Evolutionary conservation across 2,113 vertebrate genomes (phyloP).

Genomic region (Seriola rivoliana): DNA sequence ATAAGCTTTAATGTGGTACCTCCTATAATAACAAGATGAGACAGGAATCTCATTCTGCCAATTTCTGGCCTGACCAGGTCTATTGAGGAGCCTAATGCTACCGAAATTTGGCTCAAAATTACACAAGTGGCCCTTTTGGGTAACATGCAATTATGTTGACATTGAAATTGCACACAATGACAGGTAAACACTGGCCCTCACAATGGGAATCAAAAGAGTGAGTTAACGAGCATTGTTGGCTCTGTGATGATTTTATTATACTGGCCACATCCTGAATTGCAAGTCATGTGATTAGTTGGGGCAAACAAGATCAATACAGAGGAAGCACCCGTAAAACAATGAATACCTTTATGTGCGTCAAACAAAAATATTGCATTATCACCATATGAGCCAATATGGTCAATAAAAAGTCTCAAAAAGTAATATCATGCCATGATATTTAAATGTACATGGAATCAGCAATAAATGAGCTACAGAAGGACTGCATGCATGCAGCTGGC

Average conservation of each 20-base stretch:
- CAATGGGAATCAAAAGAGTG: not conserved
- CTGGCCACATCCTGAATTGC: not conserved
- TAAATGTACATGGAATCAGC: not conserved
- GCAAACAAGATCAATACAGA: not conserved
- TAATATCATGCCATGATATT: not conserved
- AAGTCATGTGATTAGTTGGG: not conserved
- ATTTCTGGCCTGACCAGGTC: not conserved
- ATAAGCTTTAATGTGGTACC: slow-evolving; percentile 1
- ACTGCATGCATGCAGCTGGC: not conserved
- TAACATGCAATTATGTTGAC: not conserved
- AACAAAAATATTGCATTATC: not conserved
- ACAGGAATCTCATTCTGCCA: not conserved
- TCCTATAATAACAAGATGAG: not conserved
- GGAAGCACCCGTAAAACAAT: not conserved
- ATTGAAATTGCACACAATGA: not conserved
- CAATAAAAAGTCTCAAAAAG: too few species aligned
- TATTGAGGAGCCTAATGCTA: not conserved
- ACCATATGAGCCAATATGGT: not conserved
- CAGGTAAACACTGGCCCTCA: not conserved
- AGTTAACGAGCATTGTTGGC: too few species aligned
- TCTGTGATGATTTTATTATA: not conserved
- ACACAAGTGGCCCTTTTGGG: not conserved
- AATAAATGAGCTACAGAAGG: not conserved
- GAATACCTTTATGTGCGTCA: not conserved
- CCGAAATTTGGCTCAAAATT: not conserved